Evolutionary conservation across 2,797 vertebrate species (phyloP), one percentile per base, ranked within the genome.

Genomic region (Pseudocheirus occidentalis): DNA sequence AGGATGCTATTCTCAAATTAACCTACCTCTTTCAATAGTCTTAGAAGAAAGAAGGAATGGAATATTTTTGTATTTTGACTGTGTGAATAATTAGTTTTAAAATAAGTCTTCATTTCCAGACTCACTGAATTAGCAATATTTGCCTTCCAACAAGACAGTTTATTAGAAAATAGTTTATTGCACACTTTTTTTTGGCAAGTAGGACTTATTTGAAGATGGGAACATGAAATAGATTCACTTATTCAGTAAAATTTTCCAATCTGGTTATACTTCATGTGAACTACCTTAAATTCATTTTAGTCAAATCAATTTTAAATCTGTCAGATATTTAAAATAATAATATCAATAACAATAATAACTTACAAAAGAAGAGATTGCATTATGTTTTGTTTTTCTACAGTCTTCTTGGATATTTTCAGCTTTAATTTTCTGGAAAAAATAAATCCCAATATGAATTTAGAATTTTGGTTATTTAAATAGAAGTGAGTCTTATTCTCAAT

Each of bases 1-100:
- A 96, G 11, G 10, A 56, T 95, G 52, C 0, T 94, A 2, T 96
- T 95, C 55, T 55, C 27, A 98, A 97, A 96, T 96, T 97, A 95
- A 0, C 34, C 0, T 92, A 91, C 2, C 0, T 92, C 18, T 95
- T 40, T 93, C 18, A 93, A 90, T 96, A 87, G 93, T 96, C 31
- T 94, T 92, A 55, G 0, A 90, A 31, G 54, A 94, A 95, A 12
- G 91, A 96, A 95, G 94, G 5, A 92, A 0, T 27, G 90, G 91
- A 90, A 81, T 94, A 89, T 92, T 90, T 95, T 1, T 92, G 54
- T 91, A 0, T 73, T 11, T 94, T 96, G 73, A 55, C 53, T 92
- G 7, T 58, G 18, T 0, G 56, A 96, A 27, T 93, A 95, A 94
- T 57, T 29, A 93, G 28, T 94, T 92, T 92, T 34, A 81, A 96